Percentiles rank a stretch among this genome's conserved stretches.
Evolutionary conservation across 2,888 invertebrate genomes (phyloP).

Genomic region (Bruchidius siliquastri): DNA sequence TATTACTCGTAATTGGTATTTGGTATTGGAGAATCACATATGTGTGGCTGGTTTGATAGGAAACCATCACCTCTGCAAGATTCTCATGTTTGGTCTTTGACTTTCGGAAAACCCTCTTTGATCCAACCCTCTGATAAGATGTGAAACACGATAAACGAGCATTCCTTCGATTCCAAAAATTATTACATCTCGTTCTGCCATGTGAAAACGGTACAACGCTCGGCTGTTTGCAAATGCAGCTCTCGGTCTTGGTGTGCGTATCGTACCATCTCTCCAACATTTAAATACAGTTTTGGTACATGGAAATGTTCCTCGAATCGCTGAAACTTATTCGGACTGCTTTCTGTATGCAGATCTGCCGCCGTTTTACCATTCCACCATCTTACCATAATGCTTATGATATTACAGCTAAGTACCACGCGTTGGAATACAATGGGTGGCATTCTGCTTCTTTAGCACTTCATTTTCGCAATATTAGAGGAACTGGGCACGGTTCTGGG

Average conservation of each 20-base stretch:
- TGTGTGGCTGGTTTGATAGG: too few relatives aligned
- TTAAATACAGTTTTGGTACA: conserved; percentile 44
- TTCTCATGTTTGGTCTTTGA: too few relatives aligned
- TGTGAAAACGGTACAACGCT: neutral
- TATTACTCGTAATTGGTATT: too few relatives aligned
- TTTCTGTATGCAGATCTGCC: conserved; percentile 39
- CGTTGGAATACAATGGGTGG: conserved; percentile 34
- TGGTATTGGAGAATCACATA: too few relatives aligned
- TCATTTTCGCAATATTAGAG: conserved; percentile 22
- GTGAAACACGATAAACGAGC: neutral
- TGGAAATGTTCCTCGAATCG: conserved; percentile 30
- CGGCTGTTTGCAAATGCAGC: conserved; percentile 5
- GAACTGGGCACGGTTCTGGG: neutral
- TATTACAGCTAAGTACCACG: conserved; percentile 34
- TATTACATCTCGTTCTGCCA: neutral
- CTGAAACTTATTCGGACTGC: conserved; percentile 25
- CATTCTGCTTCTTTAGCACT: conserved; percentile 27
- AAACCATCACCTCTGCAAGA: too few relatives aligned
- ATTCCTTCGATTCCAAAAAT: neutral
- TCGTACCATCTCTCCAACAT: neutral
- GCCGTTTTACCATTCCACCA: conserved; percentile 31
- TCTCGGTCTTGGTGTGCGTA: neutral
- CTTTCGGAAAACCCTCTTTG: too few relatives aligned
- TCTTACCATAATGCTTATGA: conserved; percentile 40
- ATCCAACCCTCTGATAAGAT: neutral